Conservation (phyloP, 2,888 invertebrate species). For the Barypeithes pellucidus region DNA sequence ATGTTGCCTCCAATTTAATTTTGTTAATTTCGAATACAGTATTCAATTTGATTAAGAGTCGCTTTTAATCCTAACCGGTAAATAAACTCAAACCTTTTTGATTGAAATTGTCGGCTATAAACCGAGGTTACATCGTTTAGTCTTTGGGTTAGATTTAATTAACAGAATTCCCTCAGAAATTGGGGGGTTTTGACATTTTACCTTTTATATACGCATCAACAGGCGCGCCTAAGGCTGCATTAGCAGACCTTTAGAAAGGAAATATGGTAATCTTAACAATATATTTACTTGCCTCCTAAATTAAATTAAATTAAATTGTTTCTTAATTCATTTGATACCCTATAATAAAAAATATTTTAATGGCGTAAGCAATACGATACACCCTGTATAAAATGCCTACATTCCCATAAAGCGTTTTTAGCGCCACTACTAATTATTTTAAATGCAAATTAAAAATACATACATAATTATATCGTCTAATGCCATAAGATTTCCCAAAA, state of each 20-base stretch:
- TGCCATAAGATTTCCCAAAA: neutral
- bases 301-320: neutral
- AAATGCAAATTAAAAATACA: constrained; percentile 1
- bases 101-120: constrained; percentile 15
- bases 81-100: constrained; percentile 20
- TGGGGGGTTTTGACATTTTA: neutral
- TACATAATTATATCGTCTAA: neutral
- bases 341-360: neutral
- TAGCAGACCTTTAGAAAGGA: neutral
- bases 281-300: neutral
- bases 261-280: neutral
- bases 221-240: neutral
- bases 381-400: neutral
- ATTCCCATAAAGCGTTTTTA: neutral
- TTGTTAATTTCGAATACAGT: constrained; percentile 12
- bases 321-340: neutral
- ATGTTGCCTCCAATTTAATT: constrained; percentile 14
- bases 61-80: constrained; percentile 7
- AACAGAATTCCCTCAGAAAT: neutral
- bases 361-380: neutral
- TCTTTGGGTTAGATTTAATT: constrained; percentile 2
- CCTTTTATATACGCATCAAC: neutral
- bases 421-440: constrained; percentile 1
- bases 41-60: constrained; percentile 18
- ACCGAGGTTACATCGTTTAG: constrained; percentile 9